Evolutionary conservation across 2,113 vertebrate genomes (phyloP).

Genomic region (Tautogolabrus adspersus): DNA sequence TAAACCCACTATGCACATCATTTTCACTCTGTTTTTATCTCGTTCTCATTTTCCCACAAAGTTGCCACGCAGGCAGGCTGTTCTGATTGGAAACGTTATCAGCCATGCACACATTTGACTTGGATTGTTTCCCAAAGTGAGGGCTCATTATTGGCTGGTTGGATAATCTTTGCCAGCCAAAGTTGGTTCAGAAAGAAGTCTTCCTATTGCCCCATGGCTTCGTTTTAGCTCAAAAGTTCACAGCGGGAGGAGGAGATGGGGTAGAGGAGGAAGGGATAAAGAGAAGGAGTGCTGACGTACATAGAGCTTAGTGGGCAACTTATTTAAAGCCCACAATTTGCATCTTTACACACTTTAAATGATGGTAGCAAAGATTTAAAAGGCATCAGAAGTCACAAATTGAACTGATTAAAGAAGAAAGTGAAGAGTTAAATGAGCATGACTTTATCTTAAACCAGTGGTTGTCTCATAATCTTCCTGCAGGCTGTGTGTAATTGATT

Average conservation of each 20-base stretch:
- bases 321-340: slow-evolving; percentile 8
- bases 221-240: slow-evolving; percentile 30
- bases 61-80: slow-evolving; percentile 27
- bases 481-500: slow-evolving; percentile 59
- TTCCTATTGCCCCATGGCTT: slow-evolving; percentile 27
- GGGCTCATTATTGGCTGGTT: slow-evolving; percentile 64
- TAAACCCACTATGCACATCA: slow-evolving; percentile 6
- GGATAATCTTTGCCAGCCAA: slow-evolving; percentile 57
- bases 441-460: slow-evolving; percentile 41
- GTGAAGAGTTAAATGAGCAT: background rate
- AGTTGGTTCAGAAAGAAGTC: slow-evolving; percentile 51
- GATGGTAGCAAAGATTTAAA: slow-evolving; percentile 25
- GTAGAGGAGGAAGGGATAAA: slow-evolving; percentile 2
- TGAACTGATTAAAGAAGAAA: background rate
- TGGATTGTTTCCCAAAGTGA: slow-evolving; percentile 74
- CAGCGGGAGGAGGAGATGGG: slow-evolving; percentile 8
- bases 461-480: slow-evolving; percentile 49
- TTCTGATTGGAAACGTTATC: slow-evolving; percentile 74
- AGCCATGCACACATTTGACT: slow-evolving; percentile 75
- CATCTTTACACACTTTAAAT: background rate
- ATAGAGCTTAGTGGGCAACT: slow-evolving; percentile 15
- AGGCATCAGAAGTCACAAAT: slow-evolving; percentile 1
- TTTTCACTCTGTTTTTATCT: slow-evolving; percentile 50
- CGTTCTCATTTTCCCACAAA: slow-evolving; percentile 43
- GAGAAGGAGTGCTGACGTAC: slow-evolving; percentile 9